These are phyloP conservation scores for Formica aserva DNA, from an alignment of 2,888 invertebrate species.

Conservation along the genomic window DNA sequence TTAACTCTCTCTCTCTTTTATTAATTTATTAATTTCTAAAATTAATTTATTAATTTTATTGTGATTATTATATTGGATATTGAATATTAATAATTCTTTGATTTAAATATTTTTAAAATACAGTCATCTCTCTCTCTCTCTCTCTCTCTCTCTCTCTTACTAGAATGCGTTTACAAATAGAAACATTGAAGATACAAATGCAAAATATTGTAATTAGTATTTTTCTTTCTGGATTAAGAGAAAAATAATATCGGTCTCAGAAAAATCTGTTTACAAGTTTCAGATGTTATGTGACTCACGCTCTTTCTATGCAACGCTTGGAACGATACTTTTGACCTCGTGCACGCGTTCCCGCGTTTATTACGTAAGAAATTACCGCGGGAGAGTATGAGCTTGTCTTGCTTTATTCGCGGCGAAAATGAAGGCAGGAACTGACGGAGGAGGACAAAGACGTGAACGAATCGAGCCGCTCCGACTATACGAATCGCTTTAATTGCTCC, in stretches of 20 bases:
- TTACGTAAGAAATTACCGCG: slow-evolving; percentile 67
- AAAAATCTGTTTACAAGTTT: slow-evolving; percentile 37
- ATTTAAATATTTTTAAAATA: background rate
- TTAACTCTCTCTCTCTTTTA: background rate
- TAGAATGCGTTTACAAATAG: too few relatives aligned
- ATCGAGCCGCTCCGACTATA: slow-evolving; percentile 40
- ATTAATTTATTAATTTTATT: background rate
- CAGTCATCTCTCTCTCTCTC: background rate
- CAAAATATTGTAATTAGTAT: background rate
- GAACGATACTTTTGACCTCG: slow-evolving; percentile 65
- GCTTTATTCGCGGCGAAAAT: slow-evolving; percentile 61
- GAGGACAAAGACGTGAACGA: slow-evolving; percentile 68
- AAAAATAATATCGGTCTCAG: background rate
- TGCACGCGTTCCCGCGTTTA: slow-evolving; percentile 73
- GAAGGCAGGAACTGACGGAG: slow-evolving; percentile 56
- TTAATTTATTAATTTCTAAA: background rate
- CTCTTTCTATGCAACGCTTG: slow-evolving; percentile 46
- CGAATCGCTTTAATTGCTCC: slow-evolving; percentile 80
- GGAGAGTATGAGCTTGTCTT: slow-evolving; percentile 39
- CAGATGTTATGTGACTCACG: slow-evolving; percentile 40
- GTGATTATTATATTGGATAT: background rate
- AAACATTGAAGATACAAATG: background rate
- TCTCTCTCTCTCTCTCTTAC: too few relatives aligned
- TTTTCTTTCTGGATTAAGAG: background rate
- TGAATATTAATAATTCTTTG: background rate